Conservation (phyloP, 2,888 invertebrate genomes). For the Pimpla rufipes region DNA sequence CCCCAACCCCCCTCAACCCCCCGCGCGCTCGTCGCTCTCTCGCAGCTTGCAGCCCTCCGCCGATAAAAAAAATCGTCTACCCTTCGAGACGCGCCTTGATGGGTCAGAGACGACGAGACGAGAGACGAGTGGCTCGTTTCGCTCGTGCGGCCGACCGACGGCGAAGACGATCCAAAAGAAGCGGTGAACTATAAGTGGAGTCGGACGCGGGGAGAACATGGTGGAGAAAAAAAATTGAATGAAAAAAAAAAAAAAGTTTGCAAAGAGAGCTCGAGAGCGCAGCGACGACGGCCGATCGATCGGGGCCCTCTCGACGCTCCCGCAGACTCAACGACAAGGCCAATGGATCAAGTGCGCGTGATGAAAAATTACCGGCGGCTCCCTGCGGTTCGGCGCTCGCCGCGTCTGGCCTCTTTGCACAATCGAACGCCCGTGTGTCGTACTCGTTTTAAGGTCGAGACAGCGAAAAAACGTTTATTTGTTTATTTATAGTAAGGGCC, state of each 20-base stretch:
- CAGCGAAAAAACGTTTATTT: too few species aligned
- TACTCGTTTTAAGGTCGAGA: neutral
- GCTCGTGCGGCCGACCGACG: slow-evolving; percentile 43
- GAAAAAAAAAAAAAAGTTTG: slow-evolving; percentile 25
- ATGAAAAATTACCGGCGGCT: slow-evolving; percentile 54
- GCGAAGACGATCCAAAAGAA: slow-evolving; percentile 37
- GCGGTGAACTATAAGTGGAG: slow-evolving; percentile 38
- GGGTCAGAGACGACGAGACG: slow-evolving; percentile 29
- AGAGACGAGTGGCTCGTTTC: slow-evolving; percentile 53
- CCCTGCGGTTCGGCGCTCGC: slow-evolving; percentile 17
- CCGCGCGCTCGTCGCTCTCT: neutral
- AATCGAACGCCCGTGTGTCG: slow-evolving; percentile 26
- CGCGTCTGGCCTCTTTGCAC: slow-evolving; percentile 23
- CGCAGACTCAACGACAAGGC: slow-evolving; percentile 19
- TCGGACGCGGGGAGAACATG: neutral
- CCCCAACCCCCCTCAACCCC: neutral
- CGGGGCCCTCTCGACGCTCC: neutral
- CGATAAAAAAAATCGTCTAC: slow-evolving; percentile 53
- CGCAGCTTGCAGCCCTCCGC: neutral
- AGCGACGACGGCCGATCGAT: slow-evolving; percentile 31
- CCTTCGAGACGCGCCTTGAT: slow-evolving; percentile 41
- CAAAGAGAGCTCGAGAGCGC: slow-evolving; percentile 21
- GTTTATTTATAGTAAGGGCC: too few species aligned
- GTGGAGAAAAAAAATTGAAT: slow-evolving; percentile 29
- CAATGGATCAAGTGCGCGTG: slow-evolving; percentile 52